These are phyloP conservation scores for Baccha elongata DNA, from an alignment of 2,888 invertebrate genomes.

Conservation along the genomic window DNA sequence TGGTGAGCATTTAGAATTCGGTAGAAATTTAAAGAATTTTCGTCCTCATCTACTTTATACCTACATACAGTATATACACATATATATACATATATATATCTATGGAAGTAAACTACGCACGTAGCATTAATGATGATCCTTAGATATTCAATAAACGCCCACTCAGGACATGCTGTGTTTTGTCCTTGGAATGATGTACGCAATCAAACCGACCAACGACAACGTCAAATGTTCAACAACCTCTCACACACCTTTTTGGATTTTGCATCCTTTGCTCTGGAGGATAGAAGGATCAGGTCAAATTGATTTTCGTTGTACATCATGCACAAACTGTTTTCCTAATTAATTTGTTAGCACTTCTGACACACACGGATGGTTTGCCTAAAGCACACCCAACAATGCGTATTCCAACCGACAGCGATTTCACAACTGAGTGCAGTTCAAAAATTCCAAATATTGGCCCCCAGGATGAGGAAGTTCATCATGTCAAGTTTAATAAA, in stretches of 20 bases:
- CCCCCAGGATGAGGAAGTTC: conserved; percentile 18
- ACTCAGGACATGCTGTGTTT: neutral
- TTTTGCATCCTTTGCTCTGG: neutral
- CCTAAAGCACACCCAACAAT: conserved; percentile 33
- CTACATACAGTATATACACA: too few relatives aligned
- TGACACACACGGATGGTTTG: conserved; percentile 27
- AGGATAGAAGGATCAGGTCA: neutral
- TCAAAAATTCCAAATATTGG: conserved; percentile 7
- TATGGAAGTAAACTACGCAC: neutral
- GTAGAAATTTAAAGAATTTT: conserved; percentile 45
- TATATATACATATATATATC: too few relatives aligned
- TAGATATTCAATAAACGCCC: conserved; percentile 16
- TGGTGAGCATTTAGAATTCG: neutral
- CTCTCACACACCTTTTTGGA: neutral
- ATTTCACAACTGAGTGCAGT: conserved; percentile 65
- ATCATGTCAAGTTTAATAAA: conserved; percentile 14
- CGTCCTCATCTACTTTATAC: conserved; percentile 27
- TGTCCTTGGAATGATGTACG: neutral
- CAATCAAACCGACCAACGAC: neutral
- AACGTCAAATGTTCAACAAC: conserved; percentile 1
- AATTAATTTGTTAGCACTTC: conserved; percentile 67
- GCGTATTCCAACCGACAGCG: conserved; percentile 52
- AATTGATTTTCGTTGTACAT: conserved; percentile 5
- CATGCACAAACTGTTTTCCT: conserved; percentile 45
- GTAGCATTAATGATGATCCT: neutral